A percentile compares a stretch with the other conserved stretches of the same genome.
These are phyloP conservation scores for Drosophila leontia DNA, from an alignment of 1,140 invertebrate genomes.

Conservation along the genomic window DNA sequence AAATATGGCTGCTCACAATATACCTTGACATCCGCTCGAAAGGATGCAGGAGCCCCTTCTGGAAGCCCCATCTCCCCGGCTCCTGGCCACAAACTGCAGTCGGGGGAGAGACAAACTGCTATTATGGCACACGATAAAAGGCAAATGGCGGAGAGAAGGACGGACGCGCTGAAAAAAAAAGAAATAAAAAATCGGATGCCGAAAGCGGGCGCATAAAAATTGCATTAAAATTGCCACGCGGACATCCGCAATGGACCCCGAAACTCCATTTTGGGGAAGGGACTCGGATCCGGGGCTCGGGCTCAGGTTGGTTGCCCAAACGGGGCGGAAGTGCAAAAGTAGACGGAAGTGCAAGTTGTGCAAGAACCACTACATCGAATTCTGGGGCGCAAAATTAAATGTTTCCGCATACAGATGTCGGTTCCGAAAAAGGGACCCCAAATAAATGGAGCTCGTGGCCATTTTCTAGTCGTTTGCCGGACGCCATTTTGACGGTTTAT, in stretches of 20 bases:
- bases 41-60: conserved; percentile 17
- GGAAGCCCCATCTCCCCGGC: conserved; percentile 14
- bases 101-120: conserved; percentile 44
- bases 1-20: conserved; percentile 12
- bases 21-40: conserved; percentile 39
- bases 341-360: conserved; percentile 77
- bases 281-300: not conserved
- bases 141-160: conserved; percentile 26
- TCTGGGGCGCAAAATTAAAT: conserved; percentile 70
- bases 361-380: conserved; percentile 59
- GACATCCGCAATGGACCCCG: conserved; percentile 72
- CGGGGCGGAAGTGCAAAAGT: conserved; percentile 74
- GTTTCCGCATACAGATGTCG: conserved; percentile 48
- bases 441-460: conserved; percentile 36
- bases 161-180: conserved; percentile 7
- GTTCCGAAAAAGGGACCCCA: conserved; percentile 7
- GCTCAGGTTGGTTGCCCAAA: conserved; percentile 33
- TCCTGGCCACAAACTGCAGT: conserved; percentile 35
- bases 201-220: conserved; percentile 79
- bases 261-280: conserved; percentile 25
- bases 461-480: conserved; percentile 72
- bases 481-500: conserved; percentile 76
- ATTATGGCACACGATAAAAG: conserved; percentile 56
- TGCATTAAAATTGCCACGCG: conserved; percentile 79
- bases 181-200: conserved; percentile 69